Evolutionary conservation across 2,797 vertebrate species (phyloP).

Genomic region (Scolopax rusticola): DNA sequence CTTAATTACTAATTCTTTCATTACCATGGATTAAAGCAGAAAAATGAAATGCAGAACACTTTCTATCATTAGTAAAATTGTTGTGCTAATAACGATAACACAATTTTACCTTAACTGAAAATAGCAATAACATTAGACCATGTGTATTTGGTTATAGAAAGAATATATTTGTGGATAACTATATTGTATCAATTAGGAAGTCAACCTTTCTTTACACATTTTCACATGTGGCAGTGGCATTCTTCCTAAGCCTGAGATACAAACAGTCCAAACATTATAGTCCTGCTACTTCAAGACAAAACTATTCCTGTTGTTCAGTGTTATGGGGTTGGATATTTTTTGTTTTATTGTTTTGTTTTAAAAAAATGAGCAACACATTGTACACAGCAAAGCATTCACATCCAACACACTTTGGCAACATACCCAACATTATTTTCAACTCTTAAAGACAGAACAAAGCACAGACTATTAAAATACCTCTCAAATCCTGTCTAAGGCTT

Average conservation of each 20-base stretch:
- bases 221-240: neutral
- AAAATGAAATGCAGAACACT: neutral
- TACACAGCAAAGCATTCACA: neutral
- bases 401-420: neutral
- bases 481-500: neutral
- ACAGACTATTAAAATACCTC: neutral
- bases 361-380: neutral
- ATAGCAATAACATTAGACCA: neutral
- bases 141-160: neutral
- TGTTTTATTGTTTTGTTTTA: neutral
- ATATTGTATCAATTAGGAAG: neutral
- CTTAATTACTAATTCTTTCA: constrained; percentile 10
- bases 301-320: neutral
- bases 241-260: neutral
- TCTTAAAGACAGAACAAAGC: neutral
- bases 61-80: neutral
- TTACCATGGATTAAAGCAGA: neutral
- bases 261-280: neutral
- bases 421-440: neutral
- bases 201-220: neutral
- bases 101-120: neutral
- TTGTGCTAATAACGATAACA: neutral
- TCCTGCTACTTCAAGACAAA: neutral
- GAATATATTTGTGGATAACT: neutral
- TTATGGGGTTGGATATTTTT: fast-evolving